These are phyloP conservation scores for Megalops cyprinoides DNA, from an alignment of 2,797 vertebrate species.

Conservation along the genomic window DNA sequence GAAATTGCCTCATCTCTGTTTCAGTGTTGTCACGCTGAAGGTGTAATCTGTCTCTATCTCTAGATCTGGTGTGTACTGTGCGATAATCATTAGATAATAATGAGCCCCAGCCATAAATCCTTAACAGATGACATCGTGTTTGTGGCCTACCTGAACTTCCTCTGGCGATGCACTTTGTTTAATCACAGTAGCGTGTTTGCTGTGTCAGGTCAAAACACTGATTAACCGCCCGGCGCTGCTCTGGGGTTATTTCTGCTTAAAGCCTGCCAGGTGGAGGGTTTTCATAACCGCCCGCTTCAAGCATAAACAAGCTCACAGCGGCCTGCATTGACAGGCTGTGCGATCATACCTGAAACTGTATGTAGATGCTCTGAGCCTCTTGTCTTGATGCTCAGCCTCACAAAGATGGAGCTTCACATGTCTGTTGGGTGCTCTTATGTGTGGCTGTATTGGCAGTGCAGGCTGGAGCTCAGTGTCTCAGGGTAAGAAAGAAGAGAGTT, in stretches of 20 bases:
- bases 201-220: neutral
- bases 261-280: neutral
- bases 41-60: neutral
- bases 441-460: no score
- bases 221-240: neutral
- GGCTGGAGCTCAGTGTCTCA: no score
- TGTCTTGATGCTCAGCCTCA: no score
- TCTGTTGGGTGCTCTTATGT: no score
- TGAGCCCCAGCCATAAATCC: neutral
- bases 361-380: no score
- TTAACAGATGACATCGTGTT: neutral
- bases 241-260: neutral
- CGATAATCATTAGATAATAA: neutral
- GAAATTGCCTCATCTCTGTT: neutral
- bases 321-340: neutral
- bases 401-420: no score
- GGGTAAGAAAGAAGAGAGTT: no score
- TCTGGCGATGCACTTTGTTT: neutral
- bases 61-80: neutral
- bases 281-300: no score
- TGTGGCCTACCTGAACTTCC: neutral
- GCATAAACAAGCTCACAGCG: neutral
- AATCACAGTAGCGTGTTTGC: neutral
- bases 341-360: no score
- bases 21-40: neutral